Base-by-base conservation (phyloP, 2,113 vertebrate species). In the Haemorhous mexicanus region DNA sequence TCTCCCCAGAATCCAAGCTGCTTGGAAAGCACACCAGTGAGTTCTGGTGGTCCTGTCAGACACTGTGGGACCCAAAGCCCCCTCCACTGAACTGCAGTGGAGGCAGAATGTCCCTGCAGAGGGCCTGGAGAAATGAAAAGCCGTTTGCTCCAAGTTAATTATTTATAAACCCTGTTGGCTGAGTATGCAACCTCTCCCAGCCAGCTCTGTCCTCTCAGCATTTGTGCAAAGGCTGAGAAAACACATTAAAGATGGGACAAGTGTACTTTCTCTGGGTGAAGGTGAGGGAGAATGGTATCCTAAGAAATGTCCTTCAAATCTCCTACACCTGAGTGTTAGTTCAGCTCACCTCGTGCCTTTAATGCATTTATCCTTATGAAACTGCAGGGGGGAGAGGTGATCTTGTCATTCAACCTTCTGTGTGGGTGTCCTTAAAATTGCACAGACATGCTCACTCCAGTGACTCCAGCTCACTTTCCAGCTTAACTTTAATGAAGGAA, bases 141-240 rank as follows among this genome's bases (percentile, higher is more conserved):
- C 44, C 9, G 87, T 93, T 89, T 86, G 73, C 68, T 87, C 56
- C 0, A 5, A 32, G 28, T 94, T 87, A 90, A 94, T 89, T 94
- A 94, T 96, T 95, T 89, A 96, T 89, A 86, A 89, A 6, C 28
- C 21, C 1, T 11, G 9, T 35, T 96, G 69, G 73, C 83, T 87
- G 94, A 90, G 30, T 58, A 23, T 70, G 86, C 83, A 96, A 33
- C 23, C 62, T 84, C 76, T 62, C 61, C 52, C 67, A 92, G 69
- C 3, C 79, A 87, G 33, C 88, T 89, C 64, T 81, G 77, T 81
- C 90, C 80, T 89, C 88, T 96, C 86, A 89, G 86, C 90, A 58
- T 30, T 94, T 84, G 58, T 84, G 69, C 67, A 91, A 94, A 81
- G 73, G 37, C 41, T 76, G 76, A 90, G 73, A 88, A 96, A 96